Percentiles rank a stretch among this genome's conserved stretches.
These are phyloP conservation scores for Matsumyia berberina DNA, from an alignment of 2,888 invertebrate genomes.

Conservation along the genomic window DNA sequence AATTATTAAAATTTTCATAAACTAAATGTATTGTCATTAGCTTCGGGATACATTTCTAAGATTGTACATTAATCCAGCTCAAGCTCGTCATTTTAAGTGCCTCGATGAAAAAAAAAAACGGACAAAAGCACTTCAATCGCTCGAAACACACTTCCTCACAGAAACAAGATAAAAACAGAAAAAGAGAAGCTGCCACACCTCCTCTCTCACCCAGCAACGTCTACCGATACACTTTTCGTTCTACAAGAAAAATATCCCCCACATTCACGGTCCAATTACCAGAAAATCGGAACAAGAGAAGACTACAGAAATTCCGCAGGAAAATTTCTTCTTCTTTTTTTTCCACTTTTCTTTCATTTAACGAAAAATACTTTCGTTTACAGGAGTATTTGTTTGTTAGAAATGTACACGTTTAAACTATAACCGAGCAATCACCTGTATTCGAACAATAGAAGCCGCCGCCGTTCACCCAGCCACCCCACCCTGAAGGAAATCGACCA, in stretches of 20 bases:
- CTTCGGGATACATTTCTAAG: neutral
- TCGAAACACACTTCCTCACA: slow-evolving; percentile 5
- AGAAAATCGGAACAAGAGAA: neutral
- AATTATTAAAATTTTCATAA: slow-evolving; percentile 16
- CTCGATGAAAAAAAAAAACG: neutral
- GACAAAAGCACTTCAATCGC: neutral
- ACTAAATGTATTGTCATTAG: slow-evolving; percentile 12
- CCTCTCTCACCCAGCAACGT: neutral
- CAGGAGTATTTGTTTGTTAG: slow-evolving; percentile 5
- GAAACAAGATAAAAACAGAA: neutral
- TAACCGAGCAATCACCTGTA: slow-evolving; percentile 56
- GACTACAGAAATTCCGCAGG: neutral
- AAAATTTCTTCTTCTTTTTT: neutral
- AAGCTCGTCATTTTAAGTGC: neutral
- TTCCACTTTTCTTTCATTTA: neutral
- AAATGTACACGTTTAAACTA: slow-evolving; percentile 31
- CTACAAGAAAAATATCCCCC: neutral
- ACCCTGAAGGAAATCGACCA: neutral
- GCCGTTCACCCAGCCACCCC: neutral
- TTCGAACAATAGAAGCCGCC: slow-evolving; percentile 8
- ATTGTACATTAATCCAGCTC: slow-evolving; percentile 1
- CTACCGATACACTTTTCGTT: neutral
- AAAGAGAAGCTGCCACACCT: slow-evolving; percentile 1
- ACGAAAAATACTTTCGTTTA: slow-evolving; percentile 29
- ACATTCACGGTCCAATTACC: slow-evolving; percentile 32